phyloP scores from a whole-genome alignment of 2,113 vertebrate species.

The Nansenia antarctica region DNA sequence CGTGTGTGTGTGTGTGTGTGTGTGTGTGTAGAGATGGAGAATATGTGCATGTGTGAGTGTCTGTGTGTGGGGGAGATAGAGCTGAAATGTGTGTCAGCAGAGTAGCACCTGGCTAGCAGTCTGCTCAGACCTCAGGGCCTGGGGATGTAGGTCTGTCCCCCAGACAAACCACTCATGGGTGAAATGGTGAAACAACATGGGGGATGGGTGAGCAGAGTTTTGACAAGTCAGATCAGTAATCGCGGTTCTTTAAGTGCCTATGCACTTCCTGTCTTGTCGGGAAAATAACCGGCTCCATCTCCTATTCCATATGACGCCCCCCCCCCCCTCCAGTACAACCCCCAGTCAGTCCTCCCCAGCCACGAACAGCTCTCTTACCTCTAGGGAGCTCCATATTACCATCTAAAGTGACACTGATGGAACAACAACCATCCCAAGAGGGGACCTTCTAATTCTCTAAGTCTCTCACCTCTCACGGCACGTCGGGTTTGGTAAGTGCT shows the following conservation, averaged over 20 bases:
- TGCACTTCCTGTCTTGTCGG: too few species aligned
- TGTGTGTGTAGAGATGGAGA: too few species aligned
- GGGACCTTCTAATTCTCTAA: background rate
- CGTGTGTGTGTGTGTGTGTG: too few species aligned
- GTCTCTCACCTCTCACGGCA: too few species aligned
- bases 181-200: background rate
- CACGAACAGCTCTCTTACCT: background rate
- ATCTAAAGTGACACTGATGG: slow-evolving; percentile 7
- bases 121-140: background rate
- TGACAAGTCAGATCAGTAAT: too few species aligned
- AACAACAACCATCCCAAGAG: background rate
- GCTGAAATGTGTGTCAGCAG: background rate
- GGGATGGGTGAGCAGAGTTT: background rate
- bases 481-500: too few species aligned
- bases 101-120: slow-evolving; percentile 15
- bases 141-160: background rate
- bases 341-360: background rate
- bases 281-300: too few species aligned
- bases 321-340: background rate
- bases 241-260: too few species aligned
- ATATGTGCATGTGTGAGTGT: too few species aligned
- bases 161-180: background rate
- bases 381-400: background rate
- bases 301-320: background rate
- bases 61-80: background rate